phyloP scores from a whole-genome alignment of 2,113 vertebrate species.

The Grantiella picta region DNA sequence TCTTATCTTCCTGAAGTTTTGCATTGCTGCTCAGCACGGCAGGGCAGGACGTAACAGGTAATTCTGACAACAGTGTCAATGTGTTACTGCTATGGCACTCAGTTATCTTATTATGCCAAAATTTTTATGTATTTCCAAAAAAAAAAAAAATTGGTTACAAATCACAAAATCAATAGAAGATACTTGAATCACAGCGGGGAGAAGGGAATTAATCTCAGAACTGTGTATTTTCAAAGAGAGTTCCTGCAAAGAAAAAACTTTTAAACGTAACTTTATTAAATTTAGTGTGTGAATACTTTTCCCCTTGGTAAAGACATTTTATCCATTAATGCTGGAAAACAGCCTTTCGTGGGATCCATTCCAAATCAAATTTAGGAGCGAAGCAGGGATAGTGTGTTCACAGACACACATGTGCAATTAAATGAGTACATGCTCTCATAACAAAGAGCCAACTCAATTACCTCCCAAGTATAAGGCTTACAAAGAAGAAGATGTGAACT shows the following conservation, averaged over 20 bases:
- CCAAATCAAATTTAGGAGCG: constrained; percentile 69
- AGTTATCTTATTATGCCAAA: constrained; percentile 16
- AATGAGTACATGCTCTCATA: constrained; percentile 7
- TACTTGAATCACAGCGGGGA: not conserved
- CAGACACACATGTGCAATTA: constrained; percentile 67
- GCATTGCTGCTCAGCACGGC: not conserved
- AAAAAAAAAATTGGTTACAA: constrained; percentile 40
- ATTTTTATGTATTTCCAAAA: constrained; percentile 49
- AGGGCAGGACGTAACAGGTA: not conserved
- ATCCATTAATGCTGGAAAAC: constrained; percentile 66
- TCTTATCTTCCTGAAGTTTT: constrained; percentile 54
- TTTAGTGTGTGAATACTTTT: constrained; percentile 60
- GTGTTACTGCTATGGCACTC: constrained; percentile 50
- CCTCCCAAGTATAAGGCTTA: constrained; percentile 40
- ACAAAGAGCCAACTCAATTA: constrained; percentile 58
- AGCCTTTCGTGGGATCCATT: constrained; percentile 48
- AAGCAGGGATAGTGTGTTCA: constrained; percentile 47
- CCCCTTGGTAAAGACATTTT: constrained; percentile 57
- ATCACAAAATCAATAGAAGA: constrained; percentile 6
- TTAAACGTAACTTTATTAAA: constrained; percentile 66
- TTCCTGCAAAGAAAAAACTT: constrained; percentile 61
- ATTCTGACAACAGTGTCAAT: constrained; percentile 17
- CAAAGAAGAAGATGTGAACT: constrained; percentile 37
- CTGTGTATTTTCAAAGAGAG: constrained; percentile 8
- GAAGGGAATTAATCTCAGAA: constrained; percentile 13